Conservation (phyloP, 2,113 vertebrate species). For the Taurulus bubalis region DNA sequence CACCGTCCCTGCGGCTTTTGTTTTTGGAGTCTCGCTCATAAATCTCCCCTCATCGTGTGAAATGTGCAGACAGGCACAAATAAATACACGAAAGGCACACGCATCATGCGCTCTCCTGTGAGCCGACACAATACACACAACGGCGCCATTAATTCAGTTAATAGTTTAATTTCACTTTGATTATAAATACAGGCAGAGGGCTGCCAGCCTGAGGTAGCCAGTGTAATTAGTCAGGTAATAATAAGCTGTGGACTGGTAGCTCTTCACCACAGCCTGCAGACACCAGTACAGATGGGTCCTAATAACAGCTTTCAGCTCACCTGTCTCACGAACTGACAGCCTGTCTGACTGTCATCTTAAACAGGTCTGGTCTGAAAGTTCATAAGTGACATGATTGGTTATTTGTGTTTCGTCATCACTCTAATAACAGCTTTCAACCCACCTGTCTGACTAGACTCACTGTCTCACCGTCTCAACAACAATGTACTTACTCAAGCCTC, state of each 20-base stretch:
- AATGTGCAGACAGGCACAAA: constrained; percentile 36
- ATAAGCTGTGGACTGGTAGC: constrained; percentile 62
- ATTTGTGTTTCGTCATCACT: constrained; percentile 36
- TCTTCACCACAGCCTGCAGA: constrained; percentile 60
- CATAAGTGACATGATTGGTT: constrained; percentile 22
- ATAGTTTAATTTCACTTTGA: constrained; percentile 73
- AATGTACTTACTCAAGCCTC: constrained; percentile 27
- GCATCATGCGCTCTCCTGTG: constrained; percentile 31
- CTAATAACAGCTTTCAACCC: constrained; percentile 35
- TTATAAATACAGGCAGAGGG: constrained; percentile 51
- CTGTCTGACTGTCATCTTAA: constrained; percentile 13
- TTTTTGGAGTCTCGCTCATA: constrained; percentile 29
- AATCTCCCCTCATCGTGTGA: constrained; percentile 27
- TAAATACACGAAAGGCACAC: constrained; percentile 25
- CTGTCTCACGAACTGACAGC: constrained; percentile 12
- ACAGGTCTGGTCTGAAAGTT: constrained; percentile 20
- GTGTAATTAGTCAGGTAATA: constrained; percentile 75
- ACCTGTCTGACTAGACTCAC: not conserved
- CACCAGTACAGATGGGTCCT: constrained; percentile 54
- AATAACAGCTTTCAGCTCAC: constrained; percentile 49
- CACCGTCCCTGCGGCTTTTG: constrained; percentile 33
- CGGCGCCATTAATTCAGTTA: constrained; percentile 62
- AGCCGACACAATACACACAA: constrained; percentile 59
- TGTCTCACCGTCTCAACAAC: constrained; percentile 9
- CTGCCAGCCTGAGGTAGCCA: constrained; percentile 58